phyloP scores from a whole-genome alignment of 2,113 vertebrate species.

The Dascyllus trimaculatus region DNA sequence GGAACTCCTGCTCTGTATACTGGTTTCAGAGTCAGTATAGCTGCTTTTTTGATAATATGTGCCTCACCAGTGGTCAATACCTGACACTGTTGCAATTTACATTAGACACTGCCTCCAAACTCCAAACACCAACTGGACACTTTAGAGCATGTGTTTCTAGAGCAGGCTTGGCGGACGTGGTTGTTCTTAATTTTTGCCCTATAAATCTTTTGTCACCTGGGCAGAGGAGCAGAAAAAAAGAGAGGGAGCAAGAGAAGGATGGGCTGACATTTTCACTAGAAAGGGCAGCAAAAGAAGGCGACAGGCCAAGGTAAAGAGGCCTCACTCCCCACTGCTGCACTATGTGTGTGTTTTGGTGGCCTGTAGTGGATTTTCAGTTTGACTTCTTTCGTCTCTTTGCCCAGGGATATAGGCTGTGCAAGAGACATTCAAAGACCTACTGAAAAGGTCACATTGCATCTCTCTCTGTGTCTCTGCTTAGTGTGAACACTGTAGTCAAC shows the following conservation, averaged over 20 bases:
- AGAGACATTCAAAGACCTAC: slow-evolving; percentile 41
- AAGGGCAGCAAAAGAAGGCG: slow-evolving; percentile 77
- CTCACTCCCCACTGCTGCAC: slow-evolving; percentile 35
- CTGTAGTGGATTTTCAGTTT: slow-evolving; percentile 59
- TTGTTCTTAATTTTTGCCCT: slow-evolving; percentile 14
- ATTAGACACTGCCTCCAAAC: neutral
- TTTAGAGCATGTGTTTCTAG: slow-evolving; percentile 25
- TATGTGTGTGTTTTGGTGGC: slow-evolving; percentile 50
- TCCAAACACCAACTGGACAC: slow-evolving; percentile 7
- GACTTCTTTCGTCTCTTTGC: slow-evolving; percentile 54
- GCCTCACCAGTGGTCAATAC: slow-evolving; percentile 3
- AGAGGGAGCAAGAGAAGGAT: slow-evolving; percentile 41
- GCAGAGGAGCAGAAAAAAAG: slow-evolving; percentile 39
- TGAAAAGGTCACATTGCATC: slow-evolving; percentile 72
- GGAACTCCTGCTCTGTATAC: too few relatives aligned
- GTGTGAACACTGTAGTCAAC: slow-evolving; percentile 46
- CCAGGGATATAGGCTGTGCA: slow-evolving; percentile 53
- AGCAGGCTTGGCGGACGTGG: neutral
- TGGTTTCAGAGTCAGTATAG: too few relatives aligned
- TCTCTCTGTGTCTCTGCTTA: slow-evolving; percentile 33
- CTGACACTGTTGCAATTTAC: neutral
- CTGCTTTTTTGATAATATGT: neutral
- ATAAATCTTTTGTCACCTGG: slow-evolving; percentile 57
- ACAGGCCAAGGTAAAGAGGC: slow-evolving; percentile 75
- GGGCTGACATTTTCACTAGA: slow-evolving; percentile 80